These are phyloP conservation scores for Rhipidura dahli DNA, from an alignment of 2,113 vertebrate genomes.

Conservation along the genomic window DNA sequence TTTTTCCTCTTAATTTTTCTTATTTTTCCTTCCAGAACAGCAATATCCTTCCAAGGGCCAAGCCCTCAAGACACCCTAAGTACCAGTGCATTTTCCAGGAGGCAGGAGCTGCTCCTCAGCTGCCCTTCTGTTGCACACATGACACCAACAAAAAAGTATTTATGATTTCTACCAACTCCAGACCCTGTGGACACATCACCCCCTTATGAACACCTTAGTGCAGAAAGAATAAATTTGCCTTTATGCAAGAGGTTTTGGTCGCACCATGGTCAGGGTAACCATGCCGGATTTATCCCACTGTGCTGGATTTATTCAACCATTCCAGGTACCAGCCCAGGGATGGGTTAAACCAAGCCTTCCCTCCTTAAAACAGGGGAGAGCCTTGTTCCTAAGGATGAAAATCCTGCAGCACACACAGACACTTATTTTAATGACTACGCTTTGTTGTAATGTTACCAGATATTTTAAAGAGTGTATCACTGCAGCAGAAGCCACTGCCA, in stretches of 20 bases:
- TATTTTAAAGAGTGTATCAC: constrained; percentile 52
- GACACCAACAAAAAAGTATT: neutral
- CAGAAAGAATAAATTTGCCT: neutral
- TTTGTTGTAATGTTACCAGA: constrained; percentile 50
- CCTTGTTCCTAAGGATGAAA: neutral
- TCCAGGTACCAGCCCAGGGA: neutral
- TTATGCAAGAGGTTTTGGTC: accelerated
- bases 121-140: accelerated
- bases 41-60: neutral
- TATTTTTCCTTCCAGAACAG: neutral
- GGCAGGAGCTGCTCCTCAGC: neutral
- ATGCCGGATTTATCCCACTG: accelerated
- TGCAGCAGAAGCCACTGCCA: constrained; percentile 63
- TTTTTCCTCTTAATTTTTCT: neutral
- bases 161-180: neutral
- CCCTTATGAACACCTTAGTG: neutral
- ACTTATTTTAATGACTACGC: constrained; percentile 48
- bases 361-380: neutral
- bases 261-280: neutral
- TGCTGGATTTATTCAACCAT: accelerated
- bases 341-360: neutral
- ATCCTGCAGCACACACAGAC: neutral
- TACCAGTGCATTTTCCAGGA: neutral
- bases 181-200: neutral
- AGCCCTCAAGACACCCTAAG: neutral